Conservation (phyloP, 2,888 invertebrate species). For the Drosophila ustulata region DNA sequence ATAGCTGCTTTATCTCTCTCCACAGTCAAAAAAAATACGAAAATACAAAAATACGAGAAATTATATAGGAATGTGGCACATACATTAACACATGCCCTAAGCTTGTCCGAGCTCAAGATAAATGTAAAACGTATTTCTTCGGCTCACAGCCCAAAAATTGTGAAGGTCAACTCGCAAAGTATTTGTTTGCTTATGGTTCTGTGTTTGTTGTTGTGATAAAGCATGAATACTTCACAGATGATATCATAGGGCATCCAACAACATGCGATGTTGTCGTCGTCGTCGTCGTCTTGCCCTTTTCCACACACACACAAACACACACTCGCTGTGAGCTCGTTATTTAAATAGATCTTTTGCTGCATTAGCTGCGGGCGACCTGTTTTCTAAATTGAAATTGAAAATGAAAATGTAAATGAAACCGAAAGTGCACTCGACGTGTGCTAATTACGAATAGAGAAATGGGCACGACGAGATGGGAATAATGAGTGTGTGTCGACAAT, state of each 20-base stretch:
- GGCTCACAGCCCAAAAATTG: constrained; percentile 19
- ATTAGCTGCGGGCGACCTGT: constrained; percentile 58
- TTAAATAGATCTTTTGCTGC: constrained; percentile 41
- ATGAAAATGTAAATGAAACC: constrained; percentile 28
- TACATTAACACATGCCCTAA: constrained; percentile 25
- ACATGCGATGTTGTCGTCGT: constrained; percentile 4
- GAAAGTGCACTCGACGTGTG: constrained; percentile 46
- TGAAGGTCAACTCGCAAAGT: constrained; percentile 58
- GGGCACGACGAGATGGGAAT: constrained; percentile 36
- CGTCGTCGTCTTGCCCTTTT: constrained; percentile 38
- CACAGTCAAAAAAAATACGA: constrained; percentile 21
- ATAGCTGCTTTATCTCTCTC: constrained; percentile 65
- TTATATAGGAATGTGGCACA: constrained; percentile 26
- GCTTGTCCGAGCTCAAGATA: constrained; percentile 58
- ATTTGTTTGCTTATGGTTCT: constrained; percentile 26
- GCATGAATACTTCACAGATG: constrained; percentile 64
- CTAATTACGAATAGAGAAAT: constrained; percentile 49
- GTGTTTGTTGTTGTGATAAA: constrained; percentile 52
- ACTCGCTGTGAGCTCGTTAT: constrained; percentile 24
- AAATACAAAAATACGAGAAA: constrained; percentile 16
- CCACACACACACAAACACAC: not conserved
- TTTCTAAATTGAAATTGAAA: constrained; percentile 55
- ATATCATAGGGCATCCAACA: constrained; percentile 66
- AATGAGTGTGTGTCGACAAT: constrained; percentile 21
- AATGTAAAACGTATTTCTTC: constrained; percentile 56